These are phyloP conservation scores for Galerucella pusilla DNA, from an alignment of 2,888 invertebrate species.

Conservation along the genomic window DNA sequence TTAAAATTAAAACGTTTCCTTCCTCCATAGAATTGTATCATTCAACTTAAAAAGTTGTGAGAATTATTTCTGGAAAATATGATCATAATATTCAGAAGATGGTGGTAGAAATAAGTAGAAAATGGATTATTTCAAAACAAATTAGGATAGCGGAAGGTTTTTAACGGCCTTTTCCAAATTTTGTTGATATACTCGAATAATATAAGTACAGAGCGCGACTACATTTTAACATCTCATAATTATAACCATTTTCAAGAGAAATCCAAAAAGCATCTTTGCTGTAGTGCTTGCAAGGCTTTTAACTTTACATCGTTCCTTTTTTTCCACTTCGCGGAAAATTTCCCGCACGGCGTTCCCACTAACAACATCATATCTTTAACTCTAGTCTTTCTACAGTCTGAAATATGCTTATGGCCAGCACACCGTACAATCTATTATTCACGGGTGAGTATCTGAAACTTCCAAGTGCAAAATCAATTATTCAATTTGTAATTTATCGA, in stretches of 20 bases:
- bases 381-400: not conserved
- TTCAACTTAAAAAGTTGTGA: not conserved
- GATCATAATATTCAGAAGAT: no score
- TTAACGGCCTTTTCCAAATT: no score
- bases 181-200: no score
- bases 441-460: slow-evolving; percentile 27
- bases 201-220: no score
- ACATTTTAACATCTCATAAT: not conserved
- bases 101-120: no score
- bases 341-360: not conserved
- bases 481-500: slow-evolving; percentile 39
- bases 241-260: not conserved
- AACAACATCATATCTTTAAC: slow-evolving; percentile 3
- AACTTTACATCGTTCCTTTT: not conserved
- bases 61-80: not conserved
- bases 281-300: not conserved
- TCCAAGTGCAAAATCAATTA: slow-evolving; percentile 35
- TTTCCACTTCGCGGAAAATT: not conserved
- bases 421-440: slow-evolving; percentile 26
- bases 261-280: not conserved
- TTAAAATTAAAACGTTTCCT: slow-evolving; percentile 30
- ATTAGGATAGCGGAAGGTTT: no score
- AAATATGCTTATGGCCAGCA: slow-evolving; percentile 11
- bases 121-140: no score
- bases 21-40: not conserved